These are phyloP conservation scores for Gibbula magus DNA, from an alignment of 2,888 invertebrate genomes.

Conservation along the genomic window DNA sequence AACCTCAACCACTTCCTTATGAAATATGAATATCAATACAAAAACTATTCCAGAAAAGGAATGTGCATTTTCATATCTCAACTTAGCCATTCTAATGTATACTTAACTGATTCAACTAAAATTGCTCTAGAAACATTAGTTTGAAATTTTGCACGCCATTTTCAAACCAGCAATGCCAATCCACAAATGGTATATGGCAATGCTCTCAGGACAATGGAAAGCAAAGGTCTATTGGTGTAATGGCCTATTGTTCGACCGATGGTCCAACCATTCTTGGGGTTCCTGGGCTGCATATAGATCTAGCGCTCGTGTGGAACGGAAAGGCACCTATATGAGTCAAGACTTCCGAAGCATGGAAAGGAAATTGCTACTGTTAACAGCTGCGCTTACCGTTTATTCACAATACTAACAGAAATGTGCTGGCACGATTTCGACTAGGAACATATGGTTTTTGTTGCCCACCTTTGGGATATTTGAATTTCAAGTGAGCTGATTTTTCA, in stretches of 20 bases:
- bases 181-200: background rate
- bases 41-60: too few species aligned
- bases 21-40: too few species aligned
- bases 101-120: too few species aligned
- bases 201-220: conserved; percentile 12
- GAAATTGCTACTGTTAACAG: conserved; percentile 21
- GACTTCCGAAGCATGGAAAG: conserved; percentile 4
- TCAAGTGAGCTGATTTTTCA: conserved; percentile 1
- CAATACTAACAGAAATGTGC: background rate
- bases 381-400: background rate
- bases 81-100: too few species aligned
- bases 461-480: background rate
- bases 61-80: too few species aligned
- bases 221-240: conserved; percentile 13
- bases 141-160: too few species aligned
- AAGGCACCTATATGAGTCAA: background rate
- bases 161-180: too few species aligned
- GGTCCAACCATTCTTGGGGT: background rate
- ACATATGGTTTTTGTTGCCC: background rate
- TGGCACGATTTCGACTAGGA: background rate
- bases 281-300: background rate
- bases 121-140: too few species aligned
- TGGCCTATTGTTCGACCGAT: background rate
- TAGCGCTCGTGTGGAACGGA: background rate
- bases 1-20: too few species aligned